Conservation (phyloP, 2,888 invertebrate species). For the Drosophila tanythrix region DNA sequence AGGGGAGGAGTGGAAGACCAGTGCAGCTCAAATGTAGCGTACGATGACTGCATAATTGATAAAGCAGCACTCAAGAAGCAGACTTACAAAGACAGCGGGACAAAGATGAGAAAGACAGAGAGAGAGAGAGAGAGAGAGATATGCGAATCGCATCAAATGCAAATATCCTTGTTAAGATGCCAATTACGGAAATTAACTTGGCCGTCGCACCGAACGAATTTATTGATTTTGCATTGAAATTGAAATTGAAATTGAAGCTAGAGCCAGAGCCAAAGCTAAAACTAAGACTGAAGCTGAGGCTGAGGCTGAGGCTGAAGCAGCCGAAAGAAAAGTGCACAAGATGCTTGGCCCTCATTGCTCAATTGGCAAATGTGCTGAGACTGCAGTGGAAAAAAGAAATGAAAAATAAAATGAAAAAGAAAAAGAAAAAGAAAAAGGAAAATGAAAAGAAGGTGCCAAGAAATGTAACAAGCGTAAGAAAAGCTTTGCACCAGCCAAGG, state of each 20-base stretch:
- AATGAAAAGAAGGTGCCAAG: slow-evolving; percentile 46
- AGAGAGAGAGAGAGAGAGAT: slow-evolving; percentile 18
- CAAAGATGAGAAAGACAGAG: background rate
- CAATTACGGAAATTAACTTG: slow-evolving; percentile 79
- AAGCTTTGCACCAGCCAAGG: slow-evolving; percentile 62
- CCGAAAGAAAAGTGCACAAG: slow-evolving; percentile 1
- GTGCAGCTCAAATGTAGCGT: slow-evolving; percentile 59
- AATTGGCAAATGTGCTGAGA: slow-evolving; percentile 72
- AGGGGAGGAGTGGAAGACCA: background rate
- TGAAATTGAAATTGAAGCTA: slow-evolving; percentile 58
- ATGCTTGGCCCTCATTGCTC: slow-evolving; percentile 63
- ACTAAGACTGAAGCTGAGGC: background rate
- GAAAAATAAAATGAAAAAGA: background rate
- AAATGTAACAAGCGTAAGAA: slow-evolving; percentile 67
- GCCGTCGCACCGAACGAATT: slow-evolving; percentile 67
- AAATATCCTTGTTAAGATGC: slow-evolving; percentile 80
- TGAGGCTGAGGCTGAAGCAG: background rate
- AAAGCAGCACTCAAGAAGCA: slow-evolving; percentile 35
- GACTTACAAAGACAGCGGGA: background rate
- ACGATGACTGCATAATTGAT: slow-evolving; percentile 77
- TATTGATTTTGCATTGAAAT: slow-evolving; percentile 76
- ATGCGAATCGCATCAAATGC: slow-evolving; percentile 72
- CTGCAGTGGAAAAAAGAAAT: slow-evolving; percentile 32
- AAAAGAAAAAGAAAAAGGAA: slow-evolving; percentile 7
- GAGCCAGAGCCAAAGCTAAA: slow-evolving; percentile 7